phyloP scores from a whole-genome alignment of 1,140 invertebrate genomes.

The Drosophila repletoides region DNA sequence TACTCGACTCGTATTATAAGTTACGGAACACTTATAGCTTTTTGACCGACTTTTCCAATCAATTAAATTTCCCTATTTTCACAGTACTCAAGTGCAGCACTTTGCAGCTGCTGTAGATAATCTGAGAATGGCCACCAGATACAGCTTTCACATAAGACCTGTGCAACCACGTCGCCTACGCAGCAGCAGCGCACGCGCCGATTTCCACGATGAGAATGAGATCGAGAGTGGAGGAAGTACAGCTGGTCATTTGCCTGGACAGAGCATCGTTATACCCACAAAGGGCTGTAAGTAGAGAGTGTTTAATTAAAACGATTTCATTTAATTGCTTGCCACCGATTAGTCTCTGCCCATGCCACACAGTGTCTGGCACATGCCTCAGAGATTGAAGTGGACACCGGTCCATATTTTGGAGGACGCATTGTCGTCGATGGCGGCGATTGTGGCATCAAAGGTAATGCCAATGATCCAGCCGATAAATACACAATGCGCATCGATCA shows the following conservation, averaged over 20 bases:
- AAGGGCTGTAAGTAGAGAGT: constrained; percentile 88
- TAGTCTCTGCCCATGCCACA: constrained; percentile 90
- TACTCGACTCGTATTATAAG: too few relatives aligned
- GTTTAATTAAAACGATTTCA: background rate
- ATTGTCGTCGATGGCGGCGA: constrained; percentile 86
- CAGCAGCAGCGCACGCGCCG: constrained; percentile 67
- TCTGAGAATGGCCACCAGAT: constrained; percentile 89
- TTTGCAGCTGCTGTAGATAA: constrained; percentile 85
- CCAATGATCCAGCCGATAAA: constrained; percentile 86
- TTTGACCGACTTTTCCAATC: too few relatives aligned
- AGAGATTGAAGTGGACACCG: constrained; percentile 91
- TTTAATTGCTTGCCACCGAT: background rate
- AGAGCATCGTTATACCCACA: constrained; percentile 87
- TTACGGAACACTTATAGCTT: too few relatives aligned
- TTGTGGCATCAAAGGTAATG: constrained; percentile 86
- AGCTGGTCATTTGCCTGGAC: constrained; percentile 73
- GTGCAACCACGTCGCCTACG: constrained; percentile 61
- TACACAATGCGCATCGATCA: constrained; percentile 90
- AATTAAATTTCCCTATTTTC: background rate
- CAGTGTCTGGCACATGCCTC: constrained; percentile 89
- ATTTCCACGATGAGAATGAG: constrained; percentile 64
- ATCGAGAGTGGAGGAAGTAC: constrained; percentile 60
- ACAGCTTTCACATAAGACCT: constrained; percentile 88
- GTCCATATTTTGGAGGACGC: constrained; percentile 89
- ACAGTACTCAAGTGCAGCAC: constrained; percentile 55